phyloP scores from a whole-genome alignment of 2,888 invertebrate species.

The Conus canariensis region DNA sequence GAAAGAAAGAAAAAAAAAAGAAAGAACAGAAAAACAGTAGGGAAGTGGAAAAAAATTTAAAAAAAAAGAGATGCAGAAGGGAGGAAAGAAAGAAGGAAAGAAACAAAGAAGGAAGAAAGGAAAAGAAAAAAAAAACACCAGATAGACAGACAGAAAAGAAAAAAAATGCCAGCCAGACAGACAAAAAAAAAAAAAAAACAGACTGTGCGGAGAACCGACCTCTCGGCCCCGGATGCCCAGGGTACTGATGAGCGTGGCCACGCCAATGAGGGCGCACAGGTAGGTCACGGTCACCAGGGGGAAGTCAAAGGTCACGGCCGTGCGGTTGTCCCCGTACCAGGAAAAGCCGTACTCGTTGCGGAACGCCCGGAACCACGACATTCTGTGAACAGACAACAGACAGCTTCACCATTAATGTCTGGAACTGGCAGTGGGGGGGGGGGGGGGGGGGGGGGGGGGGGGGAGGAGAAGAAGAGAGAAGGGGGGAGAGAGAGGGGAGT shows the following conservation, averaged over 20 bases:
- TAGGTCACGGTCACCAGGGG: constrained; percentile 65
- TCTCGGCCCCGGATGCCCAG: constrained; percentile 70
- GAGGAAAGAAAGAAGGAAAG: neutral
- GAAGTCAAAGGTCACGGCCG: constrained; percentile 65
- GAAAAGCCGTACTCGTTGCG: constrained; percentile 65
- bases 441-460: neutral
- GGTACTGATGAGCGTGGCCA: constrained; percentile 68
- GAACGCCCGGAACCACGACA: constrained; percentile 70
- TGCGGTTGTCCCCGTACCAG: constrained; percentile 64
- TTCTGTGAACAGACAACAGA: constrained; percentile 53
- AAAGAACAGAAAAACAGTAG: neutral
- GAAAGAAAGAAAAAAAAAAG: neutral
- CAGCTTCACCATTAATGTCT: neutral
- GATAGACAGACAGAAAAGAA: neutral
- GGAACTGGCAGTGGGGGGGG: neutral
- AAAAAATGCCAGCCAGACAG: neutral
- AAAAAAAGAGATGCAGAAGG: neutral
- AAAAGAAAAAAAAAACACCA: neutral
- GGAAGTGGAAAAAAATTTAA: no score
- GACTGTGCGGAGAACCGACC: constrained; percentile 54
- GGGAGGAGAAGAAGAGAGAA: neutral
- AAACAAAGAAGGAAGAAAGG: neutral
- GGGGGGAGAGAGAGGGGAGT: neutral
- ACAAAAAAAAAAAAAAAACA: neutral
- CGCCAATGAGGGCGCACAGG: constrained; percentile 64